Base-by-base conservation (phyloP, 2,888 invertebrate species). In the Heliconius erato region DNA sequence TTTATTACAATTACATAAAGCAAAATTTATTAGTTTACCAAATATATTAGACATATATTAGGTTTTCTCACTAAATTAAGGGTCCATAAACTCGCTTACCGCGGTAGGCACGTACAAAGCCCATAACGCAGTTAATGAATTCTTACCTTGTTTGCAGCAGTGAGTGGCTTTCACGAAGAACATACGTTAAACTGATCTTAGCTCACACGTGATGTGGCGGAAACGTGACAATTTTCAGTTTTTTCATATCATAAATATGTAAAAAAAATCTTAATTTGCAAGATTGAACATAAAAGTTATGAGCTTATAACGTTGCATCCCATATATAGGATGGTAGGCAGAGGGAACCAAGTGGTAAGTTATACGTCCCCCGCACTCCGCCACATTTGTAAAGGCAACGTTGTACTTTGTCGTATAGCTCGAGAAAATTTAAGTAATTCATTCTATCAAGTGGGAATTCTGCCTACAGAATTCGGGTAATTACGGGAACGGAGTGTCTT, bases 101-200 rank as follows among this genome's bases (percentile, higher is more conserved):
- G 80, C 35, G 88, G 84, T 87, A 91, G 92, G 91, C 94, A 94
- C 94, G 94, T 93, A 92, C 91, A 88, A 79, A 89, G 74, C 81
- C 74, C 78, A 79, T 83, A 81, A 87, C 65, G 83, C 82, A 86
- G 89, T 90, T 94, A 94, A 94, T 94, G 94, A 94, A 94, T 93
- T 93, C 91, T 90, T 49, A 82, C 74, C 72, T 91, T 94, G 94
- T 94, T 94, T 94, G 93, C 93, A 93, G 93, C 92, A 93, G 91
- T 91, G 90, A 92, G 92, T 92, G 90, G 92, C 92, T 92, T 93
- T 93, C 92, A 92, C 91, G 91, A 91, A 92, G 83, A 79, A 82
- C 82, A 79, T 82, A 77, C 79, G 81, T 84, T 83, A 80, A 82
- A 79, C 80, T 74, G 81, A 78, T 79, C 81, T 84, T 59, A 65